Base-by-base conservation (phyloP, 1,140 invertebrate genomes). In the Neuroterus valhalla region DNA sequence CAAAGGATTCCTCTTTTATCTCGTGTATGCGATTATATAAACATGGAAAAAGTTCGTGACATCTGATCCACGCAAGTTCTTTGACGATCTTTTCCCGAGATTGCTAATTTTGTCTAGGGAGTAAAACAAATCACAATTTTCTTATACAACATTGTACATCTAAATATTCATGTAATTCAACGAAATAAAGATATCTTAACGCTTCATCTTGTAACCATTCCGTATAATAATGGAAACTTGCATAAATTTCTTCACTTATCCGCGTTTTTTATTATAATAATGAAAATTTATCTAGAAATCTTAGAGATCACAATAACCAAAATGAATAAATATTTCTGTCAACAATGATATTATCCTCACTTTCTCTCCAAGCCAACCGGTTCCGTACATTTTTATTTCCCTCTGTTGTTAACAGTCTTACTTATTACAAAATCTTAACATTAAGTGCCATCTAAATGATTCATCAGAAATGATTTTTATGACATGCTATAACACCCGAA, bases 11-110 rank as follows among this genome's bases (percentile, higher is more conserved):
- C 26, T 26, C 14, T 23, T 62, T 62, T 62, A 26, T 62, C 55
- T 62, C 55, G 26, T 26, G 55, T 3, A 15, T 62, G 23, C 31
- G 55, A 79, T 79, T 79, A 74, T 67, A 71, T 74, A 79, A 79
- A 79, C 75, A 79, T 79, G 71, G 72, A 74, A 79, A 79, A 79
- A 79, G 78, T 79, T 79, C 3, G 72, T 62, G 66, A 72, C 43
- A 19, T 73, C 62, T 62, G 55, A 62, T 38, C 26, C 31, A 62
- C 23, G 55, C 15, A 62, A 38, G 55, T 62, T 38, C 31, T 26
- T 62, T 38, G n/a, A 14, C 21, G 52, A 55, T 55, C 23, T 23
- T 23, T 55, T 26, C 21, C 3, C 8, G 26, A 55, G 52, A 55
- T 62, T 62, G 31, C 12, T 15, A 62, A 26, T 38, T 14, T 62